Evolutionary conservation across 2,888 invertebrate species (phyloP).

Genomic region (Zele albiditarsus): DNA sequence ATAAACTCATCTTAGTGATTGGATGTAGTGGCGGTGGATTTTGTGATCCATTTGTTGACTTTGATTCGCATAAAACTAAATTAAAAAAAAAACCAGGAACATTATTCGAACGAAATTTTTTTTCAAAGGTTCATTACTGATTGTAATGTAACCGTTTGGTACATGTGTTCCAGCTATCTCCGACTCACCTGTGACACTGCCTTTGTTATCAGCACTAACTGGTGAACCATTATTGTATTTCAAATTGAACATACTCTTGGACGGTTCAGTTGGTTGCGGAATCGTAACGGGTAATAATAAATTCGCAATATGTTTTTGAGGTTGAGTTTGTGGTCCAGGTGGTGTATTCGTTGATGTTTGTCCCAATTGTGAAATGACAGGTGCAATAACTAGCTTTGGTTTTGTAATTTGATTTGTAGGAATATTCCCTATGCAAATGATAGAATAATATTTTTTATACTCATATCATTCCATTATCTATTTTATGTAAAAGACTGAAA

Average conservation of each 20-base stretch:
- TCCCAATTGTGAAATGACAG: slow-evolving; percentile 66
- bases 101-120: slow-evolving; percentile 40
- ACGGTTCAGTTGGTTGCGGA: slow-evolving; percentile 63
- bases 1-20: slow-evolving; percentile 68
- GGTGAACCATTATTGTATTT: slow-evolving; percentile 81
- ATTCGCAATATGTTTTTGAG: slow-evolving; percentile 68
- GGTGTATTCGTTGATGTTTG: slow-evolving; percentile 62
- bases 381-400: slow-evolving; percentile 66
- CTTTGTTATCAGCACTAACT: slow-evolving; percentile 77
- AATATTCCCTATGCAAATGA: slow-evolving; percentile 56
- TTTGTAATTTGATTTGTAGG: slow-evolving; percentile 62
- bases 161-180: no score
- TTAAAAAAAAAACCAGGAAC: slow-evolving; percentile 22
- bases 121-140: no score
- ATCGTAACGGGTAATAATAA: slow-evolving; percentile 67
- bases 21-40: slow-evolving; percentile 71
- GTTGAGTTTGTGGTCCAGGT: slow-evolving; percentile 58
- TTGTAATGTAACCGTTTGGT: no score
- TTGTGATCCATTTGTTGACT: slow-evolving; percentile 65
- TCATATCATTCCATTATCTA: neutral
- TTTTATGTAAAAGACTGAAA: neutral
- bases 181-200: slow-evolving; percentile 77
- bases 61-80: slow-evolving; percentile 69
- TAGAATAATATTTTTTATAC: slow-evolving; percentile 19
- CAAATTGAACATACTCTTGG: slow-evolving; percentile 79